Conservation (phyloP, 1,140 invertebrate genomes). For the Pseudomyrmex gracilis region DNA sequence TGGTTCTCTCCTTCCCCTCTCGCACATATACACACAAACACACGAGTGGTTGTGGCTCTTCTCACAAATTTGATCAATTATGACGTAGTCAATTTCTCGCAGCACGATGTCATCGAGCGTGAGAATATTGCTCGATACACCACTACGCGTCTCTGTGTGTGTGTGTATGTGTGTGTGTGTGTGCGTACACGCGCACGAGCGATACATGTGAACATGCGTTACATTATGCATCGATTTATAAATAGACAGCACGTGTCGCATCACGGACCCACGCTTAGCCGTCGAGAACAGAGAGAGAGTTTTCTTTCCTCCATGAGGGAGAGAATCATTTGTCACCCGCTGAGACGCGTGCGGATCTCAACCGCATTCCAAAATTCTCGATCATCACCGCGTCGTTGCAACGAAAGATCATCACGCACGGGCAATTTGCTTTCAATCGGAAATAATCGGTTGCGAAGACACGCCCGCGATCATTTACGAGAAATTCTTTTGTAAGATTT, state of each 20-base stretch:
- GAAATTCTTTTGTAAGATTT: background rate
- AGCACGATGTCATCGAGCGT: conserved; percentile 22
- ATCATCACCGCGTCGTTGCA: background rate
- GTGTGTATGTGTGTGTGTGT: no score
- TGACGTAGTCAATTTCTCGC: conserved; percentile 40
- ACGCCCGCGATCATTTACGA: background rate
- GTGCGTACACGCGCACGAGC: no score
- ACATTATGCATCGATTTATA: conserved; percentile 72
- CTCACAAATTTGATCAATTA: conserved; percentile 56
- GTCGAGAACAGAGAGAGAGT: conserved; percentile 46
- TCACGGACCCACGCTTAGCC: conserved; percentile 74
- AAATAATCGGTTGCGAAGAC: conserved; percentile 1
- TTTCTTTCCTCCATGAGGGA: conserved; percentile 28
- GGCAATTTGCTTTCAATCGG: background rate
- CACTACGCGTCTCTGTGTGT: background rate
- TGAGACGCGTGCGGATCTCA: conserved; percentile 71
- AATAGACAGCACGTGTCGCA: conserved; percentile 75
- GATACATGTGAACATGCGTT: conserved; percentile 1
- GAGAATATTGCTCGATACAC: background rate
- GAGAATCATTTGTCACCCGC: conserved; percentile 63
- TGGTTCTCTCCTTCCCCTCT: background rate
- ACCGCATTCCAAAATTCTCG: conserved; percentile 2
- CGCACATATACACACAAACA: background rate
- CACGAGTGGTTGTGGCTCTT: background rate
- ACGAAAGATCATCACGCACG: no score